Percentiles rank a stretch among this genome's conserved stretches.
Conservation (phyloP, 2,888 invertebrate species). For the Pherbina coryleti region DNA sequence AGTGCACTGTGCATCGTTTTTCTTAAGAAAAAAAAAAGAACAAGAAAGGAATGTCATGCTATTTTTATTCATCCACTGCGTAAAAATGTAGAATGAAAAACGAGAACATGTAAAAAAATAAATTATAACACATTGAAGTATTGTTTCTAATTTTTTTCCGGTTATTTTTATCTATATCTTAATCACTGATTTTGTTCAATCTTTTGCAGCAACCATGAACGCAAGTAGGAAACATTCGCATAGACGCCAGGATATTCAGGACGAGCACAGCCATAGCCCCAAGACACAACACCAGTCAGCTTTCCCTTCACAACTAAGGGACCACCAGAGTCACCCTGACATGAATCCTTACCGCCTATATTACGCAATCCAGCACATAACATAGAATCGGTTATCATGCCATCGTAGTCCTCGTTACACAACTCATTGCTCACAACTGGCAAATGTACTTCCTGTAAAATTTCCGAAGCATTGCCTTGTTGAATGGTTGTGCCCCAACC, state of each 20-base stretch:
- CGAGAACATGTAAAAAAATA: no score
- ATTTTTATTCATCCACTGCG: no score
- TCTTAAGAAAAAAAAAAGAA: no score
- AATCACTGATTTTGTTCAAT: slow-evolving; percentile 31
- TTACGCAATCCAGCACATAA: slow-evolving; percentile 59
- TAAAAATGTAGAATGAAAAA: no score
- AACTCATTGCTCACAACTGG: slow-evolving; percentile 55
- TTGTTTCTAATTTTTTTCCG: no score
- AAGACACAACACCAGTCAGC: slow-evolving; percentile 62
- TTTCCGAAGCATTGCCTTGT: slow-evolving; percentile 52
- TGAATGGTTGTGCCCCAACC: slow-evolving; percentile 53
- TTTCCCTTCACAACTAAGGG: slow-evolving; percentile 54
- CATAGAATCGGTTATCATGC: slow-evolving; percentile 57
- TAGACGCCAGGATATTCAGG: slow-evolving; percentile 61
- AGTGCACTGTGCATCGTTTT: no score
- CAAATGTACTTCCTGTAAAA: slow-evolving; percentile 54
- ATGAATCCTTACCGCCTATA: slow-evolving; percentile 59
- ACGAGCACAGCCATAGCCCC: slow-evolving; percentile 60
- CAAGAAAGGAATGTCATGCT: no score
- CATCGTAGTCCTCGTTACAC: slow-evolving; percentile 55
- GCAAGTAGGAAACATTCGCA: slow-evolving; percentile 52
- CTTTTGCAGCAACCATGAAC: slow-evolving; percentile 53
- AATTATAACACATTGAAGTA: no score
- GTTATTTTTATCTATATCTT: background rate
- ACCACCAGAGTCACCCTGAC: slow-evolving; percentile 63